These are phyloP conservation scores for Edolisoma coerulescens DNA, from an alignment of 2,113 vertebrate species.

Conservation along the genomic window DNA sequence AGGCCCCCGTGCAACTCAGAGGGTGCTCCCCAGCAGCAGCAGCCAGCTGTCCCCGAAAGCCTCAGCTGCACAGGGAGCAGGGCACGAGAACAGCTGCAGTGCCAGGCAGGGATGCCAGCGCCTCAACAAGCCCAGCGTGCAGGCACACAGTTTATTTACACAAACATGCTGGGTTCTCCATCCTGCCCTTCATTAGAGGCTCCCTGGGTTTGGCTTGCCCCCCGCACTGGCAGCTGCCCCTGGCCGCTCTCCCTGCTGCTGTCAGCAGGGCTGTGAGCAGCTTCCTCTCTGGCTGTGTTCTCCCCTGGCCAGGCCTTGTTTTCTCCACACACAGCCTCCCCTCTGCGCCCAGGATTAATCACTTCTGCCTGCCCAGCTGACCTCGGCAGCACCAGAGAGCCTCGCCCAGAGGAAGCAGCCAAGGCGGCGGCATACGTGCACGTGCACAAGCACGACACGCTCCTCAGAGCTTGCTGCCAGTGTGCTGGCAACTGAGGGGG, in stretches of 20 bases:
- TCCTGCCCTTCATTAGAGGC: neutral
- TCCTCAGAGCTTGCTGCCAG: neutral
- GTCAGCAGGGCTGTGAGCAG: neutral
- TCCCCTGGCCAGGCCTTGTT: neutral
- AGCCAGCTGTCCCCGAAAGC: neutral
- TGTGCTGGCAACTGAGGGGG: neutral
- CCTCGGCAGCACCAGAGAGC: neutral
- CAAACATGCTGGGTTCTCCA: neutral
- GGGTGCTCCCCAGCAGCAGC: neutral
- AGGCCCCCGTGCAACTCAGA: neutral
- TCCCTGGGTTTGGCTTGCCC: neutral
- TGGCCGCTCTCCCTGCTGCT: neutral
- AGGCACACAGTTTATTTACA: neutral
- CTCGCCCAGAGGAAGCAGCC: neutral
- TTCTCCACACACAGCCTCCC: neutral
- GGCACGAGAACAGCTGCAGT: neutral
- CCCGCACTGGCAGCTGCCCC: neutral
- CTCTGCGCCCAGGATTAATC: neutral
- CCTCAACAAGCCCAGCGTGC: neutral
- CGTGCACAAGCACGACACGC: fast-evolving
- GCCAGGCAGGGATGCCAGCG: neutral
- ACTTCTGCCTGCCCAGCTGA: neutral
- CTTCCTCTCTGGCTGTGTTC: neutral
- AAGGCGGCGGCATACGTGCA: fast-evolving
- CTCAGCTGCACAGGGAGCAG: neutral